phyloP scores from a whole-genome alignment of 2,113 vertebrate species.

The Myodes glareolus region DNA sequence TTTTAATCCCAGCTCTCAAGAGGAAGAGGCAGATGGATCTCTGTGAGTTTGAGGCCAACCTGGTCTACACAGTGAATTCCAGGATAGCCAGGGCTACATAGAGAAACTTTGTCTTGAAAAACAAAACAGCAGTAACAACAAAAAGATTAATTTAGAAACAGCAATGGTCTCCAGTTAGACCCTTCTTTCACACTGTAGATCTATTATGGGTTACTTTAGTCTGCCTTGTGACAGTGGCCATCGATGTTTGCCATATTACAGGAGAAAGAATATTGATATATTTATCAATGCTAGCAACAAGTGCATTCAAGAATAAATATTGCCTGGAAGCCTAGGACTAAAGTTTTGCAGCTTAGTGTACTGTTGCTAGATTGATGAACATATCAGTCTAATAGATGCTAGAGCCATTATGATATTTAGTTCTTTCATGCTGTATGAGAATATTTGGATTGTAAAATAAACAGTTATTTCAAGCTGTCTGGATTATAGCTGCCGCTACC shows the following conservation, averaged over 20 bases:
- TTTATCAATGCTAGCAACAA: slow-evolving; percentile 51
- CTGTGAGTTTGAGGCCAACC: neutral
- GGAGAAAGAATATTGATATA: slow-evolving; percentile 60
- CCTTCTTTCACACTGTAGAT: neutral
- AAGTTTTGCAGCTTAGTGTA: neutral
- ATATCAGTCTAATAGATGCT: slow-evolving; percentile 6
- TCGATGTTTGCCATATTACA: slow-evolving; percentile 26
- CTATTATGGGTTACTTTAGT: neutral
- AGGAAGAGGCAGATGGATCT: neutral
- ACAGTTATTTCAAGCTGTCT: slow-evolving; percentile 25
- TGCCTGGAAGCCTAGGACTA: neutral
- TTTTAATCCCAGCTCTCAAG: neutral
- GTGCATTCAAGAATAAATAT: neutral
- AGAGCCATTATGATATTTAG: neutral
- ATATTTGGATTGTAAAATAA: slow-evolving; percentile 46
- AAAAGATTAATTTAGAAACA: neutral
- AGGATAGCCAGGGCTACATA: neutral
- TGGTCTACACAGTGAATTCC: neutral
- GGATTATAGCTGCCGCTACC: neutral
- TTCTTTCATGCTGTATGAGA: slow-evolving; percentile 54
- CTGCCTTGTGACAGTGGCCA: neutral
- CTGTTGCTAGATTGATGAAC: neutral
- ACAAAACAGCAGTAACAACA: neutral
- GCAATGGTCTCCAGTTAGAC: neutral
- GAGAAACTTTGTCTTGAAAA: neutral